These are phyloP conservation scores for Drosophila littoralis DNA, from an alignment of 1,140 invertebrate genomes.

Conservation along the genomic window DNA sequence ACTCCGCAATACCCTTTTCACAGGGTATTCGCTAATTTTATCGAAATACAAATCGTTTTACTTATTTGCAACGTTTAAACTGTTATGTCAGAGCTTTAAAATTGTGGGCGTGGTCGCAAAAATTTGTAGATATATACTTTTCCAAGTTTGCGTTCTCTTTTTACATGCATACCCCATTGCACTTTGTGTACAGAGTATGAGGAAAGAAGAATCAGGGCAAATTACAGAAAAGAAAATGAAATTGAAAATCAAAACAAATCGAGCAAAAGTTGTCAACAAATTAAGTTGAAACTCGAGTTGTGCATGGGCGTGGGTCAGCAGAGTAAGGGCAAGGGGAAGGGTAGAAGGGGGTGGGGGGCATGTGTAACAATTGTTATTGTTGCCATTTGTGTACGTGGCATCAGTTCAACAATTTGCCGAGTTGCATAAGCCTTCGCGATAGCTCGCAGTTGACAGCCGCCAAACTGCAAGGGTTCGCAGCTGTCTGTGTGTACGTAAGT, in stretches of 20 bases:
- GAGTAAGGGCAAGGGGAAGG: not conserved
- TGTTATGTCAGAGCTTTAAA: no score
- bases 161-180: not conserved
- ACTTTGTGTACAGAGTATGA: not conserved
- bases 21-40: no score
- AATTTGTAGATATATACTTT: no score
- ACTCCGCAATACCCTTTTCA: not conserved
- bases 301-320: not conserved
- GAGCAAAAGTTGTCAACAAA: slow-evolving; percentile 59
- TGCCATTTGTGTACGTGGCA: slow-evolving; percentile 13
- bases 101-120: no score
- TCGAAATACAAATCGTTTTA: no score
- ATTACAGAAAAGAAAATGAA: slow-evolving; percentile 36
- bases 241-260: slow-evolving; percentile 62
- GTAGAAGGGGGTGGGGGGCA: not conserved
- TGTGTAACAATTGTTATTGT: not conserved
- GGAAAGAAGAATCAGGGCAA: slow-evolving; percentile 2
- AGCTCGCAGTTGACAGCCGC: slow-evolving; percentile 38
- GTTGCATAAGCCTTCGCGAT: slow-evolving; percentile 49
- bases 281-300: slow-evolving; percentile 53
- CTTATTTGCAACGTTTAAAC: no score
- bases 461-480: slow-evolving; percentile 38
- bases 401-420: slow-evolving; percentile 48
- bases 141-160: no score
- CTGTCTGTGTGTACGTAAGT: not conserved